phyloP scores from a whole-genome alignment of 2,888 invertebrate genomes.

The Hedya salicella region DNA sequence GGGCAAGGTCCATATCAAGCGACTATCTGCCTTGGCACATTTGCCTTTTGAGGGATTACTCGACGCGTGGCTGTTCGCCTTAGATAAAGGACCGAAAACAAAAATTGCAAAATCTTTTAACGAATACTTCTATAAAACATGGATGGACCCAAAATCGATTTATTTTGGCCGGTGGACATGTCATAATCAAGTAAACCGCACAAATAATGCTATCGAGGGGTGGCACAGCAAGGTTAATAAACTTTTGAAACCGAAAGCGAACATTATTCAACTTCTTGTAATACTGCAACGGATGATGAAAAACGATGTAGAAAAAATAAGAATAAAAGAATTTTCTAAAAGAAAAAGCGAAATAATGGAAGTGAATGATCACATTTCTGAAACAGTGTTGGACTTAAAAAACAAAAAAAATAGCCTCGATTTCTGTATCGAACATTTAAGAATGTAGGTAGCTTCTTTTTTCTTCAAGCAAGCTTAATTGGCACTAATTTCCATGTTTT shows the following conservation, averaged over 20 bases:
- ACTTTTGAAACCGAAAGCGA: conserved; percentile 7
- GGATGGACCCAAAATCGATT: conserved; percentile 15
- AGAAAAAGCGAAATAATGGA: conserved; percentile 8
- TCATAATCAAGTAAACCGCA: conserved; percentile 11
- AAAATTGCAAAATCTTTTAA: conserved; percentile 1
- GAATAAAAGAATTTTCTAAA: conserved; percentile 1
- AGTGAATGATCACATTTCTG: conserved; percentile 1
- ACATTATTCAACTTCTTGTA: conserved; percentile 2
- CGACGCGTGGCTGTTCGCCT: conserved; percentile 5
- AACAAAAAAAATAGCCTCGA: neutral
- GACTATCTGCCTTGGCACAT: conserved; percentile 2
- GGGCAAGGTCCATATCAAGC: conserved; percentile 16
- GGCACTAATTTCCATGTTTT: too few relatives aligned
- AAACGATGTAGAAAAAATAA: conserved; percentile 3
- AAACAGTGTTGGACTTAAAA: conserved; percentile 11
- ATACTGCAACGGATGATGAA: neutral
- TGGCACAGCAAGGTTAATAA: conserved; percentile 16
- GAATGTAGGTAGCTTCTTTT: too few relatives aligned
- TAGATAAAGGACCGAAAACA: conserved; percentile 5
- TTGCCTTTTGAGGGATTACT: neutral
- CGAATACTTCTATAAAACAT: conserved; percentile 6
- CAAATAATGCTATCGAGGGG: conserved; percentile 10
- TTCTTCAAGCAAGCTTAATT: too few relatives aligned
- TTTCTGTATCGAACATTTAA: conserved; percentile 1
- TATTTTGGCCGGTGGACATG: conserved; percentile 12